A percentile compares a stretch with the other conserved stretches of the same genome.
Conservation (phyloP, 2,888 invertebrate genomes). For the Ctenicera cuprea region DNA sequence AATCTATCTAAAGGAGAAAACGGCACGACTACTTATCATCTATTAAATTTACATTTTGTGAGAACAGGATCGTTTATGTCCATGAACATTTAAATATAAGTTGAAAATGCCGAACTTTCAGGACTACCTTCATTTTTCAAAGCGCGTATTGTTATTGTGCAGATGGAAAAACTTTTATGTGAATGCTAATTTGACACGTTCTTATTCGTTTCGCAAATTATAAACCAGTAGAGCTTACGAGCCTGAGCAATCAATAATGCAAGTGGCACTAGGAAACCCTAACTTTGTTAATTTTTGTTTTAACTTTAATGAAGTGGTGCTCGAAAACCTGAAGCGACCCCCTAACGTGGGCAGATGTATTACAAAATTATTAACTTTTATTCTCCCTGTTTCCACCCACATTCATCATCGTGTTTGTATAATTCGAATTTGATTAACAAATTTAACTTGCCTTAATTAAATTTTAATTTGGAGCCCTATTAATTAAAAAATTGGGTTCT, state of each 20-base stretch:
- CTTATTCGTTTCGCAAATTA: neutral
- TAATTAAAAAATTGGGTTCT: neutral
- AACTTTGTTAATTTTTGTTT: conserved; percentile 17
- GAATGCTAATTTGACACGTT: neutral
- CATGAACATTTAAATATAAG: conserved; percentile 19
- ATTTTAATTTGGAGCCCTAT: neutral
- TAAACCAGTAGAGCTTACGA: neutral
- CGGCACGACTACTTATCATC: conserved; percentile 67
- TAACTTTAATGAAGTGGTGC: conserved; percentile 18
- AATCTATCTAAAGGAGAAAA: conserved; percentile 67
- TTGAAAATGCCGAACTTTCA: conserved; percentile 5
- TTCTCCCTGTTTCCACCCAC: no score
- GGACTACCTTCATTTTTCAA: neutral
- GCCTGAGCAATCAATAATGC: conserved; percentile 22
- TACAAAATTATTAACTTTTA: no score
- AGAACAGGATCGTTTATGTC: conserved; percentile 20
- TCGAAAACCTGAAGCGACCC: neutral
- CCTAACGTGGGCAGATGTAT: neutral
- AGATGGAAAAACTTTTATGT: neutral
- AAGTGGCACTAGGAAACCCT: conserved; percentile 20
- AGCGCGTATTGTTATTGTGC: neutral
- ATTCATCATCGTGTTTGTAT: no score
- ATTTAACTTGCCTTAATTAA: no score
- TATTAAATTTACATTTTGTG: conserved; percentile 62
- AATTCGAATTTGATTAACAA: no score